Percentiles rank a stretch among this genome's conserved stretches.
These are phyloP conservation scores for Bufotes viridis DNA, from an alignment of 2,797 vertebrate species.

Conservation along the genomic window DNA sequence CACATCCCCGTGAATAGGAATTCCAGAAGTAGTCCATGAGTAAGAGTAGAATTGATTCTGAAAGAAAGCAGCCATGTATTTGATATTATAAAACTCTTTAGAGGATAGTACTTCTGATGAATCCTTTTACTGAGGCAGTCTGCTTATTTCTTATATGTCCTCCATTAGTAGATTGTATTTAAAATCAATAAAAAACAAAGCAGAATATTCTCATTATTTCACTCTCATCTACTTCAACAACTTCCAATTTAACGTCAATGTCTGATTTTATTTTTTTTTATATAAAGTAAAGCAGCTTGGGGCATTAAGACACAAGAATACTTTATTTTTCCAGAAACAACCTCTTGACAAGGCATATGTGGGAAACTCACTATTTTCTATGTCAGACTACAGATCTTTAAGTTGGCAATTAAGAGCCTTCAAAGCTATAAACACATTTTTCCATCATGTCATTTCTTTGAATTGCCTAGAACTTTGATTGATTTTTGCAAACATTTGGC, in stretches of 20 bases:
- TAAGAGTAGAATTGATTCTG: too few relatives aligned
- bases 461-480: constrained; percentile 51
- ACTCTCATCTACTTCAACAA: background rate
- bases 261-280: background rate
- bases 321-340: constrained; percentile 29
- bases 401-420: constrained; percentile 50
- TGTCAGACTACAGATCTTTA: constrained; percentile 54
- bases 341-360: constrained; percentile 55
- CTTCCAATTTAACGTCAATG: constrained; percentile 29
- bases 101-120: background rate
- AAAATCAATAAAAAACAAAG: background rate
- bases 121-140: background rate
- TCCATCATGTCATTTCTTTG: constrained; percentile 49
- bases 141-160: background rate
- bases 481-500: constrained; percentile 56
- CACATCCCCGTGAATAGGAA: too few relatives aligned
- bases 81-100: background rate
- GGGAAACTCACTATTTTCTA: constrained; percentile 40
- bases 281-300: background rate
- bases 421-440: constrained; percentile 47
- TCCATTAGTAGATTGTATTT: background rate
- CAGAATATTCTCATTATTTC: background rate
- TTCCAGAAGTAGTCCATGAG: too few relatives aligned
- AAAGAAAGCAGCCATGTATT: too few relatives aligned
- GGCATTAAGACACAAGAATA: constrained; percentile 32